Conservation (phyloP, 2,888 invertebrate genomes). For the Lottia gigantea region DNA sequence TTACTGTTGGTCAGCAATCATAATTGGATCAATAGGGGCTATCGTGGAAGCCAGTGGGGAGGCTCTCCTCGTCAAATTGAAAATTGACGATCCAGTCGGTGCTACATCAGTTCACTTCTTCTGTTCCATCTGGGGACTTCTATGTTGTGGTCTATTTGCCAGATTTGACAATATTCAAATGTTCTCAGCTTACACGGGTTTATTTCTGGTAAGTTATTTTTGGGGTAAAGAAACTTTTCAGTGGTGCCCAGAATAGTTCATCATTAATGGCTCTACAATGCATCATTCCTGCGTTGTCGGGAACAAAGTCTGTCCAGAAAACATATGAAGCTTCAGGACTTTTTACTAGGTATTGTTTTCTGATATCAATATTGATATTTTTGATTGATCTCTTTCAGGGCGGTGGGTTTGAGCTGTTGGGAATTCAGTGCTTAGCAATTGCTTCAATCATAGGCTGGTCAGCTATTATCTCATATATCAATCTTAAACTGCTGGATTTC, state of each 20-base stretch:
- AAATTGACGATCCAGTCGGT: constrained; percentile 90
- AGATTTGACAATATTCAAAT: constrained; percentile 22
- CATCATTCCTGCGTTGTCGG: no score
- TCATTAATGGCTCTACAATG: no score
- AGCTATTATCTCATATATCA: constrained; percentile 76
- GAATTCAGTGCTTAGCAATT: constrained; percentile 81
- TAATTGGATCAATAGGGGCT: constrained; percentile 85
- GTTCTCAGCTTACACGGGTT: neutral
- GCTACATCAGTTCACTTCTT: constrained; percentile 76
- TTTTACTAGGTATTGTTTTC: no score
- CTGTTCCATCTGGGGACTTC: constrained; percentile 25
- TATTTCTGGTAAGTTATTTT: no score
- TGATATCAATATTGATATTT: neutral
- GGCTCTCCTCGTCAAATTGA: constrained; percentile 81
- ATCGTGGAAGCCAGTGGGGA: constrained; percentile 78
- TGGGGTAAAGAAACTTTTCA: no score
- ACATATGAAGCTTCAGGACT: no score
- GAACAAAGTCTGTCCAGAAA: no score
- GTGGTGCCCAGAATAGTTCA: no score
- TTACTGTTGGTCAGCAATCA: constrained; percentile 84
- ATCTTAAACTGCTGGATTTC: constrained; percentile 71
- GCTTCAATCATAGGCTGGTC: constrained; percentile 83
- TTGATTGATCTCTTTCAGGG: constrained; percentile 65
- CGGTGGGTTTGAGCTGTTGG: constrained; percentile 88
- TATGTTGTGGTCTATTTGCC: constrained; percentile 28